Evolutionary conservation across 2,113 vertebrate genomes (phyloP).

Genomic region (Aptenodytes forsteri): DNA sequence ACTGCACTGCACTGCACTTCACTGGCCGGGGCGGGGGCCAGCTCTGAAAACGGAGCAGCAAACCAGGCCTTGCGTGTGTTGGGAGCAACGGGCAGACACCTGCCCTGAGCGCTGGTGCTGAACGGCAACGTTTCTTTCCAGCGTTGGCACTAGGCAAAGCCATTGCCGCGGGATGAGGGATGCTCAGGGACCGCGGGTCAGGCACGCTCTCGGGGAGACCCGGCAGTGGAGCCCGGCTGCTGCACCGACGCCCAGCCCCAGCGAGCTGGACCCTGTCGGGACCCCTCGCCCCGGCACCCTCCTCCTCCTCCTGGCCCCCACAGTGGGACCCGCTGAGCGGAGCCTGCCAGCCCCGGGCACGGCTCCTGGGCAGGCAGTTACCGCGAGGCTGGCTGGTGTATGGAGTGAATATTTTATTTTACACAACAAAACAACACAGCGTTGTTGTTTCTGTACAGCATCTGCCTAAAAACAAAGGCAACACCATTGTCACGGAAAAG

Average conservation of each 20-base stretch:
- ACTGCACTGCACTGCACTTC: too few species aligned
- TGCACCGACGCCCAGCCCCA: fast-evolving
- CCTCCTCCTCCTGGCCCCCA: not conserved
- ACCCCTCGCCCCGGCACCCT: not conserved
- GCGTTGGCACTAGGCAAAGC: not conserved
- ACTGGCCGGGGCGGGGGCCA: too few species aligned
- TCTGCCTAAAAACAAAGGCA: conserved; percentile 87
- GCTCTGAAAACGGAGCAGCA: not conserved
- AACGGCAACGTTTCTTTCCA: not conserved
- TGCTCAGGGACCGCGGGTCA: fast-evolving
- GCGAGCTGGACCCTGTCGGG: fast-evolving
- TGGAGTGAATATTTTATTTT: conserved; percentile 86
- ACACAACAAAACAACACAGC: conserved; percentile 91
- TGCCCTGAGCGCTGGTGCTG: not conserved
- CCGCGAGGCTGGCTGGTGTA: conserved; percentile 69
- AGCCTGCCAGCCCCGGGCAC: not conserved
- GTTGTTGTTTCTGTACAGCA: conserved; percentile 88
- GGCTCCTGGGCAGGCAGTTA: not conserved
- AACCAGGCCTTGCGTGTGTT: fast-evolving
- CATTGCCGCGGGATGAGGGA: fast-evolving
- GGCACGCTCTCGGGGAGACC: not conserved
- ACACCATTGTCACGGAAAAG: conserved; percentile 81
- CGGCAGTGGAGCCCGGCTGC: fast-evolving
- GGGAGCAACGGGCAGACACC: not conserved
- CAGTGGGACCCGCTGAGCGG: not conserved